Percentiles rank a stretch among this genome's conserved stretches.
Conservation (phyloP, 2,113 vertebrate species). For the Gasterosteus nipponicus region DNA sequence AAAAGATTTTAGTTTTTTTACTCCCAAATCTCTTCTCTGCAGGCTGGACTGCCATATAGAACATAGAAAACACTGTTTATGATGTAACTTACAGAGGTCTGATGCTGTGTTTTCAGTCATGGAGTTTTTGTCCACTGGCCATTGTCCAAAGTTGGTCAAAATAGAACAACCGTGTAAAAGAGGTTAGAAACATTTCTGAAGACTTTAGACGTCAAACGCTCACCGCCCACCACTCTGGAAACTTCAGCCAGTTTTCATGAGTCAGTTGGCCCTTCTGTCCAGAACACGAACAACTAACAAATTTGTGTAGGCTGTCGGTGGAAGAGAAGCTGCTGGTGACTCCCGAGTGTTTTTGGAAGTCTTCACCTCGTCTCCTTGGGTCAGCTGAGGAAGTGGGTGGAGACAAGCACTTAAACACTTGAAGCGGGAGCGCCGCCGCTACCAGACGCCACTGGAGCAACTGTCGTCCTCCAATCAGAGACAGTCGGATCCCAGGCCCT, state of each 20-base stretch:
- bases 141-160: not conserved
- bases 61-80: not conserved
- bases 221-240: not conserved
- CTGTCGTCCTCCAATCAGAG: too few relatives aligned
- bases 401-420: too few relatives aligned
- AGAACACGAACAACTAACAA: not conserved
- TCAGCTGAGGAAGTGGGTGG: slow-evolving; percentile 25
- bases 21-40: not conserved
- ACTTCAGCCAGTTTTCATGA: slow-evolving; percentile 25
- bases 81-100: too few relatives aligned
- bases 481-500: too few relatives aligned
- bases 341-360: slow-evolving; percentile 47
- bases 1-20: not conserved
- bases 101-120: not conserved
- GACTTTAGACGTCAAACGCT: slow-evolving; percentile 5
- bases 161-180: not conserved
- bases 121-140: not conserved
- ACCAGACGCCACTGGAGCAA: too few relatives aligned
- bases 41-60: not conserved
- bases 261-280: slow-evolving; percentile 31
- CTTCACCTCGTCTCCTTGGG: slow-evolving; percentile 32
- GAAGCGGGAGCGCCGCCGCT: not conserved
- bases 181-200: not conserved
- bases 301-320: slow-evolving; percentile 34
- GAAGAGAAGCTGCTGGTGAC: slow-evolving; percentile 45